Percentiles rank a stretch among this genome's conserved stretches.
phyloP scores from a whole-genome alignment of 2,113 vertebrate species.

The Indri indri region DNA sequence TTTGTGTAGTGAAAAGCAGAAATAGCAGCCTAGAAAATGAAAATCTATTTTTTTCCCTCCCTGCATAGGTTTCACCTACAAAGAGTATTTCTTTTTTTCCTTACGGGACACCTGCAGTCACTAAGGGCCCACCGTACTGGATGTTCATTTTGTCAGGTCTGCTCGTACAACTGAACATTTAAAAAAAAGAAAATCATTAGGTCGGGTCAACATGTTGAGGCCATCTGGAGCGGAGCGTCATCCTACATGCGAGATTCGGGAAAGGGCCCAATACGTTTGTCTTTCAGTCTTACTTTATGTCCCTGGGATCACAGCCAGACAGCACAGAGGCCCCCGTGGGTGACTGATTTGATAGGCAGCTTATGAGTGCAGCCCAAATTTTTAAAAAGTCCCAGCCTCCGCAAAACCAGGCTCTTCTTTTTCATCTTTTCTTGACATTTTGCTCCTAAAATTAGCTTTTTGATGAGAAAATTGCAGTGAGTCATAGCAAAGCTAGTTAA shows the following conservation, averaged over 20 bases:
- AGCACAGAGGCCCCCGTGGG: conserved; percentile 38
- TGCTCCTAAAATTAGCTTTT: conserved; percentile 69
- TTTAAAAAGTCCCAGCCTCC: conserved; percentile 9
- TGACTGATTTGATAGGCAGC: conserved; percentile 44
- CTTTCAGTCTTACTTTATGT: conserved; percentile 48
- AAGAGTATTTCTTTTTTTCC: not conserved
- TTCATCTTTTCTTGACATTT: conserved; percentile 79
- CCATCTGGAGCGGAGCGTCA: conserved; percentile 38
- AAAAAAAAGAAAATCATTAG: not conserved
- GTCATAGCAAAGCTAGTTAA: conserved; percentile 61
- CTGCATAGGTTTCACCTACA: not conserved
- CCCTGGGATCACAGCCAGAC: conserved; percentile 6
- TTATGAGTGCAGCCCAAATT: conserved; percentile 34
- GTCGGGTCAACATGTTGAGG: conserved; percentile 58
- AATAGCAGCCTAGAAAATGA: not conserved
- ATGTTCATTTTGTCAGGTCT: not conserved
- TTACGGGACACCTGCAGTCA: not conserved
- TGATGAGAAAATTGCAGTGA: conserved; percentile 71
- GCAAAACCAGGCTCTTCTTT: conserved; percentile 68
- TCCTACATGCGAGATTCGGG: conserved; percentile 44
- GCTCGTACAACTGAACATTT: not conserved
- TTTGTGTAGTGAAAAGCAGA: not conserved
- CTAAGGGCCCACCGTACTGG: no score
- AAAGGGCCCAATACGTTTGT: not conserved
- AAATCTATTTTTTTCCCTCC: not conserved